These are phyloP conservation scores for Somateria mollissima DNA, from an alignment of 2,797 vertebrate species.

Conservation along the genomic window DNA sequence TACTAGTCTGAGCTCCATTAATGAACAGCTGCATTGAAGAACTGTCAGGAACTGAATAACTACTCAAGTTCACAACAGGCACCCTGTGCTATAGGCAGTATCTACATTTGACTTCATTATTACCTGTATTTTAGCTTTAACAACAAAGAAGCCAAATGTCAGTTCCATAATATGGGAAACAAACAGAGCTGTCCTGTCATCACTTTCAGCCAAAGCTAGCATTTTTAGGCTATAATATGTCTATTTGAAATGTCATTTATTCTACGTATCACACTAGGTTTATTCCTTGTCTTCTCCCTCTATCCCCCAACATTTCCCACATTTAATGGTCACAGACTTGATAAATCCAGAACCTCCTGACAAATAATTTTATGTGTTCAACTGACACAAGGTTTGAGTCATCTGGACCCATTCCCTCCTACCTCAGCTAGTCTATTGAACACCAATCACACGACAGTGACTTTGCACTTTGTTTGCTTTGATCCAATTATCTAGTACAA, in stretches of 20 bases:
- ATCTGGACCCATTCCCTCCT: constrained; percentile 80
- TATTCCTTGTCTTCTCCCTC: not conserved
- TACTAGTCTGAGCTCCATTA: not conserved
- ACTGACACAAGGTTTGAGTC: constrained; percentile 66
- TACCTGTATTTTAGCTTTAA: not conserved
- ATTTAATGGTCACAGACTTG: constrained; percentile 38
- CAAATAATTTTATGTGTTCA: constrained; percentile 62
- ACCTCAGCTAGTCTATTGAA: constrained; percentile 89
- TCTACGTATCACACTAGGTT: not conserved
- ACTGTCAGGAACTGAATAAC: not conserved
- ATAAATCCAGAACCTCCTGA: constrained; percentile 73
- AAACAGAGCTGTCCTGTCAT: not conserved
- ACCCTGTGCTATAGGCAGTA: not conserved
- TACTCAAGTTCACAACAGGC: not conserved
- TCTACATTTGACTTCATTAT: not conserved
- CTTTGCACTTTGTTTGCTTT: constrained; percentile 84
- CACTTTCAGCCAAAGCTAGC: not conserved
- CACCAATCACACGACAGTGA: constrained; percentile 81
- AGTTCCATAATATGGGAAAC: not conserved
- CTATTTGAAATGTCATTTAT: not conserved
- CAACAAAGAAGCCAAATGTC: not conserved
- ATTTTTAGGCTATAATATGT: not conserved
- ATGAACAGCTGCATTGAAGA: not conserved
- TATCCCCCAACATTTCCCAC: not conserved
- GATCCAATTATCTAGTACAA: constrained; percentile 80